Conservation (phyloP, 2,113 vertebrate species). For the Cacatua alba region DNA sequence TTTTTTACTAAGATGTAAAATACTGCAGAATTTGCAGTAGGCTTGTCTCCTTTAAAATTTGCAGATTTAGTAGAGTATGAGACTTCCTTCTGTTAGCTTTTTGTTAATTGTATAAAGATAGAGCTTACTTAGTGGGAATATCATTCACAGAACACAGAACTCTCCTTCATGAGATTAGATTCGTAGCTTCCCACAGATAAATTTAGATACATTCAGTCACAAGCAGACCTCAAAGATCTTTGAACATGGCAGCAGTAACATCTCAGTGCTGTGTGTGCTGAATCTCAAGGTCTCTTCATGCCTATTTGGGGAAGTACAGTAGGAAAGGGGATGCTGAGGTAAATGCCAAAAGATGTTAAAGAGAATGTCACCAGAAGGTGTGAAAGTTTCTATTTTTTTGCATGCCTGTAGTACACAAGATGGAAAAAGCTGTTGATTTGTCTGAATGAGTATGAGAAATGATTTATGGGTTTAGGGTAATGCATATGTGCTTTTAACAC, state of each 20-base stretch:
- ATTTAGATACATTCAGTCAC: background rate
- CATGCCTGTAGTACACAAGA: background rate
- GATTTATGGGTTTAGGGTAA: background rate
- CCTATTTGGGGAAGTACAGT: background rate
- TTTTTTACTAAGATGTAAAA: background rate
- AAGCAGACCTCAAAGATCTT: background rate
- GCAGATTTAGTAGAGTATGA: background rate
- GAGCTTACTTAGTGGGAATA: background rate
- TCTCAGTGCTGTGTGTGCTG: background rate
- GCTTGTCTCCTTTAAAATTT: background rate
- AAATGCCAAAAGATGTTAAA: background rate
- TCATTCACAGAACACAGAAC: background rate
- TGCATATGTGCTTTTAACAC: background rate
- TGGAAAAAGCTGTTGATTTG: background rate
- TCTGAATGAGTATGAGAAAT: constrained; percentile 13
- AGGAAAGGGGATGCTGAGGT: background rate
- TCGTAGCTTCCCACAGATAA: background rate
- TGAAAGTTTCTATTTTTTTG: background rate
- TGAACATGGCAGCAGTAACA: background rate
- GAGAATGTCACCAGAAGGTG: background rate
- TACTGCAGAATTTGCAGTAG: background rate
- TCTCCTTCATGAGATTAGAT: background rate
- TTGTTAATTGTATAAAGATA: background rate
- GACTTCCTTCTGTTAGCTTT: background rate
- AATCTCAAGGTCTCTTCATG: background rate